Evolutionary conservation across 2,888 invertebrate genomes (phyloP), one percentile per base, ranked within the genome.

Genomic region (Lithophane ornitopus): DNA sequence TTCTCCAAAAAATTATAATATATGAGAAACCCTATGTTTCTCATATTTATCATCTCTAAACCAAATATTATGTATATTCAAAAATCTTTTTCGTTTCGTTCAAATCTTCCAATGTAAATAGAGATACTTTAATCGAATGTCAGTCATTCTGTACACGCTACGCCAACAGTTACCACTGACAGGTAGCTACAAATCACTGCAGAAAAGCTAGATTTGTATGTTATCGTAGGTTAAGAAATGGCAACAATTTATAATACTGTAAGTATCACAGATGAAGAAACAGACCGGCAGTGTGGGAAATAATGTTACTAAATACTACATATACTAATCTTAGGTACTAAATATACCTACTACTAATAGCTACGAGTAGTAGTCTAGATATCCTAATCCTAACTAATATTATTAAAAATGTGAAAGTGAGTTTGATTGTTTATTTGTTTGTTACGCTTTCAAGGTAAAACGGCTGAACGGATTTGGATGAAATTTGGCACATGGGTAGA

Each of bases 81-180:
- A 76, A 74, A 74, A 16, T 22, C 34, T 16, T 26, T 76, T 74
- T 49, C 22, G 34, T 62, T 72, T 28, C 41, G 7, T 34, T 73
- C 41, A 67, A 75, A 75, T 73, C 41, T 68, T 46, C 62, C 62
- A 76, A 73, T 78, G 74, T 73, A 78, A 80, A 80, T 68, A 74
- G 70, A 80, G 75, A 58, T 62, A 86, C 74, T 76, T n/a, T 78
- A 85, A 86, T 86, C 78, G 82, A 87, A 85, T 72, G 87, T 80
- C 85, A 78, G 67, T 87, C 85, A 85, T 75, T 65, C 58, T 44
- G 58, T 65, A 74, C 66, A 52, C 66, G 68, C 71, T 85, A 54
- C 65, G 44, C 71, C 74, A 73, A 72, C 70, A 66, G 71, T 74
- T 59, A 67, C 66, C 62, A 76, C 61, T 80, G 85, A 82, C 85